Base-by-base conservation (phyloP, 23 tunicate species). In the Ascidia mentula region DNA sequence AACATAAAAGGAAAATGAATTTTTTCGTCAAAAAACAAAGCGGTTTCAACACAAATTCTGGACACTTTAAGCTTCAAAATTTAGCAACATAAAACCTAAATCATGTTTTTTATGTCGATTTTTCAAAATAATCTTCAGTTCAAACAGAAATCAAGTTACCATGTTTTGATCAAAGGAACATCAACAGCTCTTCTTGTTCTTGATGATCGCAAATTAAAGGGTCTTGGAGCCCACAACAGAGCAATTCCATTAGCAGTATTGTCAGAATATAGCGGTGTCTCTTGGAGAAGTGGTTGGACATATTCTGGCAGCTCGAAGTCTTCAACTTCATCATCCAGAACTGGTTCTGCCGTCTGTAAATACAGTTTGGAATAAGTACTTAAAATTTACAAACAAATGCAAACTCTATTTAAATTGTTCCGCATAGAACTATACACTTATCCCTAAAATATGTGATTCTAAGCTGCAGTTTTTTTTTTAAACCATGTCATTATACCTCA, bases 211-310 rank as follows among this genome's bases (percentile, higher is more conserved):
- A 95, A 72, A 71, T 90, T 89, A 60, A 85, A 95, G 2, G 99
- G 99, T 80, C 99, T 46, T 18, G 99, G 99, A 1, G 99, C 89
- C 99, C 99, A 95, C 37, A 95, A 73, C 32, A 95, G 84, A 26
- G 92, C 99, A 65, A 95, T 95, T 18, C 99, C 99, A 74, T 95
- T 95, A 1, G 99, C 99, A 0, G 99, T 95, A 87, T 95, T 90
- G 89, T 95, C 99, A 0, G 87, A 94, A 87, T 95, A 95, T 35
- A 95, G 81, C 1, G 96, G 96, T 22, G 77, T 90, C 76, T 95
- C 99, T 71, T 90, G 92, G 77, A 95, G 84, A 24, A 95, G 75
- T 24, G 99, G 99, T 71, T 86, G 86, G 5, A 95, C 86, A 6
- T 82, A 77, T 45, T 83, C 99, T 30, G 99, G 99, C 59, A 95